Conservation (phyloP, 2,888 invertebrate species). For the Acanthosepion esculentum region DNA sequence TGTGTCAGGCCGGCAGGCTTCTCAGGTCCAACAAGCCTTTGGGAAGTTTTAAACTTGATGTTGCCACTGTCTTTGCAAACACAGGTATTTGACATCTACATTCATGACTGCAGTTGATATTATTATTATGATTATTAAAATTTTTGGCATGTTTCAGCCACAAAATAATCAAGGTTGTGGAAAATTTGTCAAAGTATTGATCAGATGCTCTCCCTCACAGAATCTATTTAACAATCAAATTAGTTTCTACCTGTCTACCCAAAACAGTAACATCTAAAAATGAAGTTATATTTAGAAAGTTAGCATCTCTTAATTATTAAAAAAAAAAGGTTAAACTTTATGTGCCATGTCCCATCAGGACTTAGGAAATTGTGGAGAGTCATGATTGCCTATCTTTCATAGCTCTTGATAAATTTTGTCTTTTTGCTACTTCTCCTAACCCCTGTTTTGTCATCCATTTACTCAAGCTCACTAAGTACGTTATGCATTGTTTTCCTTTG, state of each 20-base stretch:
- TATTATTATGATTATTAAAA: not conserved
- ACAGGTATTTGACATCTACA: conserved; percentile 77
- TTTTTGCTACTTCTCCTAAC: too few relatives aligned
- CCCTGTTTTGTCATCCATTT: too few relatives aligned
- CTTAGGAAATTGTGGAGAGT: too few relatives aligned
- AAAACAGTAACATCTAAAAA: not conserved
- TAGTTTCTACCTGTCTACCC: not conserved
- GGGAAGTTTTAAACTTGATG: conserved; percentile 80
- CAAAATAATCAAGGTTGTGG: not conserved
- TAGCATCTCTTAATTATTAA: too few relatives aligned
- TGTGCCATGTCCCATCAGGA: too few relatives aligned
- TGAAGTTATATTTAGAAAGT: too few relatives aligned
- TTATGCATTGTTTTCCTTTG: too few relatives aligned
- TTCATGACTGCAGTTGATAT: not conserved
- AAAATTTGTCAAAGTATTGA: not conserved
- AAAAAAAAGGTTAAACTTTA: too few relatives aligned
- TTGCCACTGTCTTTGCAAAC: conserved; percentile 83
- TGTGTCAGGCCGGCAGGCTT: conserved; percentile 68
- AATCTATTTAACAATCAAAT: not conserved
- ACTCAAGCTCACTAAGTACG: too few relatives aligned
- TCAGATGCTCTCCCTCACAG: not conserved
- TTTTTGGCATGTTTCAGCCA: not conserved
- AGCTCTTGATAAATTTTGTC: too few relatives aligned
- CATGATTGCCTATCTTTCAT: too few relatives aligned
- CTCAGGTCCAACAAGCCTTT: conserved; percentile 84